Evolutionary conservation across 2,797 vertebrate genomes (phyloP), one percentile per base, ranked within the genome.

Genomic region (Lagocephalus sceleratus): DNA sequence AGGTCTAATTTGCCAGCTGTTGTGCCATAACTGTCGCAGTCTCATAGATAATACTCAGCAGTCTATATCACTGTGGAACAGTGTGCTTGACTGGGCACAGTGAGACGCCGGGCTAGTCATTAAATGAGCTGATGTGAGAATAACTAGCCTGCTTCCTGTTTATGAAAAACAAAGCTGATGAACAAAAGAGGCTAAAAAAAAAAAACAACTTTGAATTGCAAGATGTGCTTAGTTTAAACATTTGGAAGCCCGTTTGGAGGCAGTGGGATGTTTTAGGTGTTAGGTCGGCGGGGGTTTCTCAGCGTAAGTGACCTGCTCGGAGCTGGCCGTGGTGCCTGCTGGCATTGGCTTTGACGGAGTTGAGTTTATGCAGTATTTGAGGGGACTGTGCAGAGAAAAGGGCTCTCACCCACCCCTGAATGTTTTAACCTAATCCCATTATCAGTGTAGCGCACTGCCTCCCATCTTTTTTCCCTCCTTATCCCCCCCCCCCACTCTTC

Each of bases 351-450:
- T 75, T 77, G 67, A 75, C 67, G 45, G 69, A 78, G 69, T 62
- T 74, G 76, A 78, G 76, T 81, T 82, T 79, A 76, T 29, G 54
- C 77, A 78, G 78, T 78, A 71, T 83, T 85, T 71, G 53, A 42
- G 71, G 46, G 59, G 73, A 59, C 62, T 75, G 52, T 63, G 63
- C 52, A 50, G 54, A 79, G 70, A 59, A 77, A 75, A 73, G 78
- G 75, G 76, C 59, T 63, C 59, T 81, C 66, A 80, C 78, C 75
- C 71, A 68, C 42, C 42, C 16, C 85, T 86, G 87, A 89, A 90
- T 90, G 88, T 89, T 90, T 89, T 88, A 89, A 85, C 84, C 81
- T 91, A 88, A 93, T 91, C 92, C 92, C 89, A 93, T 95, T 94
- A 94, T 91, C 93, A 93, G 92, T 91, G 78, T 85, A 85, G 77